Base-by-base conservation (phyloP, 2,113 vertebrate species). In the Acrocephalus kingi region DNA sequence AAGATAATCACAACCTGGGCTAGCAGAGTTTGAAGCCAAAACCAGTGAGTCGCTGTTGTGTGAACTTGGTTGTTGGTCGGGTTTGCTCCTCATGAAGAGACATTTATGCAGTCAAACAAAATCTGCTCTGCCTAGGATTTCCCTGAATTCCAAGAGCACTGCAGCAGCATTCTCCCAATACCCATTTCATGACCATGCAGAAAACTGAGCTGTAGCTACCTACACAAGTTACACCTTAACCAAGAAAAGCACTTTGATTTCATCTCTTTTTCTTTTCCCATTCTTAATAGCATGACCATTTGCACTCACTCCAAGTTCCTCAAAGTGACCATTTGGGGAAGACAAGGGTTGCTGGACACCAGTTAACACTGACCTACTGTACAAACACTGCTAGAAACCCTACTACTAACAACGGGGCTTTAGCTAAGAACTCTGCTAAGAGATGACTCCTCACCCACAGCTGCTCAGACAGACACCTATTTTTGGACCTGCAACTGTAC, bases 41-140 rank as follows among this genome's bases (percentile, higher is more conserved):
- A 43, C 10, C 33, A 75, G 25, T 1, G 35, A 69, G 27, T 16
- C 0, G 0, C 39, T 9, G 5, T 31, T 9, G 25, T 11, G 10
- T 5, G 17, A 58, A 62, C 22, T 2, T 56, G 23, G 15, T 39
- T 25, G 2, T 5, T 35, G 78, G 30, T 24, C 0, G 2, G 27
- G 28, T 68, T 49, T 64, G 33, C 11, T 83, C 45, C 59, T n/a
- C 28, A 22, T 3, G 6, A 68, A 76, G 20, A 63, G 14, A 25
- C 12, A 17, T 24, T 79, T 20, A 31, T 4, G 41, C 25, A 73
- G 19, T 4, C 55, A 76, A 46, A 80, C 19, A 52, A 43, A 41
- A 48, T 18, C 55, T 55, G 35, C 28, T 63, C 37, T 51, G 56
- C 35, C 35, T 7, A 62, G 24, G 87, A 23, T 16, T 55, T 30